phyloP scores from a whole-genome alignment of 2,888 invertebrate genomes.

The Drosophila suboccidentalis region DNA sequence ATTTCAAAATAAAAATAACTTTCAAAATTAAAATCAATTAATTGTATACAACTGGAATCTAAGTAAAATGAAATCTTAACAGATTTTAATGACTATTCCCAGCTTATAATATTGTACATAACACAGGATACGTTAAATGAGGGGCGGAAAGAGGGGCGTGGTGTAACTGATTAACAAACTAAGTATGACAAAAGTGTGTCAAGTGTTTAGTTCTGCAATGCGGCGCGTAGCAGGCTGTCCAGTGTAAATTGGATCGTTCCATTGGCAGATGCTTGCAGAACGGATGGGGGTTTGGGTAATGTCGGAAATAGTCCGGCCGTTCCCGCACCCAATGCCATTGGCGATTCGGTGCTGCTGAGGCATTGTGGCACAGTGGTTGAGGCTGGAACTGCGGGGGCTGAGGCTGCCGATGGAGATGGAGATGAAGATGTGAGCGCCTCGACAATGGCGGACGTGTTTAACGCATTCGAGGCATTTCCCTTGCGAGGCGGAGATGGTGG shows the following conservation, averaged over 20 bases:
- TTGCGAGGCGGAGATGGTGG: conserved; percentile 60
- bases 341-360: conserved; percentile 56
- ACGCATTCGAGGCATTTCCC: conserved; percentile 33
- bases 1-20: no score
- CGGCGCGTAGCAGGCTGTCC: conserved; percentile 74
- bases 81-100: background rate
- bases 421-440: conserved; percentile 25
- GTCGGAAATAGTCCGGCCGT: conserved; percentile 61
- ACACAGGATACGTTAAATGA: conserved; percentile 28
- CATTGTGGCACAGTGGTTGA: conserved; percentile 47
- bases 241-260: conserved; percentile 72
- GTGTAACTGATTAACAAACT: conserved; percentile 22
- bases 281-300: conserved; percentile 69
- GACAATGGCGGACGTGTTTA: conserved; percentile 34
- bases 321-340: conserved; percentile 38
- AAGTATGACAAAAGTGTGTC: conserved; percentile 5
- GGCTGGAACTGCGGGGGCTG: background rate
- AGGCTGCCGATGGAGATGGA: background rate
- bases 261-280: conserved; percentile 66
- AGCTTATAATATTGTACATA: conserved; percentile 15
- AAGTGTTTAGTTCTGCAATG: conserved; percentile 66
- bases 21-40: no score
- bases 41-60: no score
- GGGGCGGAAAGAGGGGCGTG: conserved; percentile 9
- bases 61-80: background rate